Percentiles rank a stretch among this genome's conserved stretches.
Conservation (phyloP, 2,888 invertebrate genomes). For the Muschampia plurimacula region DNA sequence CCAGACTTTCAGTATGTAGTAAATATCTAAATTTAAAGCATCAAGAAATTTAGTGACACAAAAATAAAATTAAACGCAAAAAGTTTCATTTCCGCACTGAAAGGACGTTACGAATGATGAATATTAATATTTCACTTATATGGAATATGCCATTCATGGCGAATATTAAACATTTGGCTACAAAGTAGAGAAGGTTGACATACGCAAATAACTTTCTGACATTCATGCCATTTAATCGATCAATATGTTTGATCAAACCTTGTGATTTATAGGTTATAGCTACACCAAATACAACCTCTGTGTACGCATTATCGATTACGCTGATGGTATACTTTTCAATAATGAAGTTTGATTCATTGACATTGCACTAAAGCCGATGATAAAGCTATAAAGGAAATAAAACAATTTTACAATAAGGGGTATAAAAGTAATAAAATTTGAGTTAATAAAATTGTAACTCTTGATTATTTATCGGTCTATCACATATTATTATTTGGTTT, state of each 20-base stretch:
- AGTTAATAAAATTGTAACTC: too few relatives aligned
- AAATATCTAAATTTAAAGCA: background rate
- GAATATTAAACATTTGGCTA: background rate
- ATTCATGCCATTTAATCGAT: constrained; percentile 1
- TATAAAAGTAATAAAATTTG: too few relatives aligned
- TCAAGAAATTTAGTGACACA: background rate
- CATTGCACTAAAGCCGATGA: too few relatives aligned
- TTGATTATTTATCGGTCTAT: too few relatives aligned
- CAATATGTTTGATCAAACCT: background rate
- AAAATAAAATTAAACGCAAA: background rate
- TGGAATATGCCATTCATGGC: background rate
- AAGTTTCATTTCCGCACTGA: background rate
- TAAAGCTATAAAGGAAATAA: too few relatives aligned
- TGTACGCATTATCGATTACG: too few relatives aligned
- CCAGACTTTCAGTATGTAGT: background rate
- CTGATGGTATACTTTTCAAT: too few relatives aligned
- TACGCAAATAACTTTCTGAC: constrained; percentile 1
- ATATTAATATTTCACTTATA: constrained; percentile 4
- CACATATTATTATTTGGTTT: too few relatives aligned
- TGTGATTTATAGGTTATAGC: too few relatives aligned
- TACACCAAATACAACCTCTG: too few relatives aligned
- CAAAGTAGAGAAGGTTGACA: background rate
- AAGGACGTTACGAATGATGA: background rate
- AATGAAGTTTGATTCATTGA: too few relatives aligned
- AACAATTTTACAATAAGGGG: too few relatives aligned